Evolutionary conservation across 2,797 vertebrate genomes (phyloP), one percentile per base, ranked within the genome.

Genomic region (Mus spretus): DNA sequence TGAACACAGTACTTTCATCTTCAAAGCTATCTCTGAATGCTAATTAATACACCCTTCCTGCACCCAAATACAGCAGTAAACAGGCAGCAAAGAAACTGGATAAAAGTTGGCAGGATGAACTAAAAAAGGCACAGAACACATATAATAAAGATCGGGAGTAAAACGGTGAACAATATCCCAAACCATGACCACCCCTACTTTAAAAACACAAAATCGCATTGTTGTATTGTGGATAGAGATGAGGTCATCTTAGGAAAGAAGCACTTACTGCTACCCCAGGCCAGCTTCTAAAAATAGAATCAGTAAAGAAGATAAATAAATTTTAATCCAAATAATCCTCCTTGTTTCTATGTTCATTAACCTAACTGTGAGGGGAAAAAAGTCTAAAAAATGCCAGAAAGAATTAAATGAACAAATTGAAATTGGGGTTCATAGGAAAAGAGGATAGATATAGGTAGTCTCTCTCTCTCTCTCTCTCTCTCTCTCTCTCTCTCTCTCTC

Each of bases 21-120:
- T 96, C 96, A 97, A 94, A 97, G 93, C 50, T 90, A 15, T 94
- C 94, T 78, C 6, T 97, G 94, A 90, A 89, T 88, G 87, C 53
- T 96, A 94, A 96, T 96, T 94, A 97, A 97, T 96, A 96, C 93
- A 95, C 93, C 80, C 87, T 90, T 89, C 86, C 67, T 81, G 92
- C 67, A 77, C 83, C 91, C 84, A 61, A 74, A 72, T 77, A 94
- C 95, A 91, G 87, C 67, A 74, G 53, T 57, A 86, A 96, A 89
- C 89, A 82, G 55, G 90, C 86, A 96, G 97, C 94, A 95, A 97
- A 97, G 92, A 59, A 12, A 81, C 15, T 40, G 37, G 85, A 63
- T 40, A 67, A 77, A 89, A 88, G 26, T 94, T 94, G 93, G 75
- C 90, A 89, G 85, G 55, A 74, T 55, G 28, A 95, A 75, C 26